Evolutionary conservation across 2,888 invertebrate species (phyloP), one percentile per base, ranked within the genome.

Genomic region (Frankliniella intonsa): DNA sequence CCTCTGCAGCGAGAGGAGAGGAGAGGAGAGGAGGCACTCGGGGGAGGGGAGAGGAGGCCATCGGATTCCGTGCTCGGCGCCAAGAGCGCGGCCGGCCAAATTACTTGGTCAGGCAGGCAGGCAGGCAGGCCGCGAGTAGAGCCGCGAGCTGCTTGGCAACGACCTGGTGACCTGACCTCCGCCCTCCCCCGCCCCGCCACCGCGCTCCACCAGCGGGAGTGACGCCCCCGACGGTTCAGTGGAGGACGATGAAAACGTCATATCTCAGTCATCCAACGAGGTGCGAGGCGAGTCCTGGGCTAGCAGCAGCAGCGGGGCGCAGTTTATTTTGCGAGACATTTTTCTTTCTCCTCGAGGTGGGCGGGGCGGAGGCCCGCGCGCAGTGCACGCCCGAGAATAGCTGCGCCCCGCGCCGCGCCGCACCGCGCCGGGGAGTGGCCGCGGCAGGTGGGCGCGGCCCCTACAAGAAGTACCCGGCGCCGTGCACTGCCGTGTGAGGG

Each of bases 311-410:
- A 38, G 55, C 55, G 11, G 14, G 38, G 38, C 38, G 14, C 55
- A 69, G n/a, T 69, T 22, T 69, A 69, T 69, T 69, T 69, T 22
- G 22, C 69, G n/a, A 22, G n/a, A 22, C 69, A 69, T 69, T 69
- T 69, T 69, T 69, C 69, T 69, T 19, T 11, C 3, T 3, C n/a
- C n/a, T 7, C 3, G 9, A 17, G 14, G 55, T 12, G 12, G 55
- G 55, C 55, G 55, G 55, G 55, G 55, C 55, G 14, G 9, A 5
- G 55, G 55, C 17, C 7, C 14, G 12, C 14, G 55, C 12, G 38
- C 38, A 38, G 38, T 38, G 38, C 38, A 38, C 38, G 38, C 38
- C 38, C 38, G 38, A 38, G 38, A 38, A 38, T 38, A 9, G 55
- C 55, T 12, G 55, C 55, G 14, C 55, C 11, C 55, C 19, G 55